Base-by-base conservation (phyloP, 1,140 invertebrate genomes). In the Ylistrum balloti region DNA sequence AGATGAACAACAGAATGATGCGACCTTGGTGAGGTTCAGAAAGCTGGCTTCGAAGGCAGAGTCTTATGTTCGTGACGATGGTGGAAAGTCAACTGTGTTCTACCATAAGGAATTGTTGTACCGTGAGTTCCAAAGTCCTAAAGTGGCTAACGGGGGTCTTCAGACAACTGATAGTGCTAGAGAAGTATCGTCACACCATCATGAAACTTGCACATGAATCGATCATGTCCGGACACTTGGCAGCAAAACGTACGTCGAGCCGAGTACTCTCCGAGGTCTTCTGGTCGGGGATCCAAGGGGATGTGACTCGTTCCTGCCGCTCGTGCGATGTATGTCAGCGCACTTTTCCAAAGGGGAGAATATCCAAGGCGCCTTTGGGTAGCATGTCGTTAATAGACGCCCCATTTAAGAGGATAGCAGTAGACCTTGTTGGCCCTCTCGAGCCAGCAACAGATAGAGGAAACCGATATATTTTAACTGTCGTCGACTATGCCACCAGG, bases 161-260 rank as follows among this genome's bases (percentile, higher is more conserved):
- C n/a, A n/a, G n/a, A 22, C 86, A 88, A 28, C 28, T 89, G 33
- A 48, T 91, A 28, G 88, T 89, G 33, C 86, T 88, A 32, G 33
- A 33, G 34, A 33, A 20, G 17, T 88, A 88, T 34, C 38, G 88
- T 56, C 7, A 20, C 22, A 88, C 11, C 11, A 90, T 94, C 13
- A 88, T 94, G 87, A 88, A 48, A 32, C 9, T 93, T 11, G 90
- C 90, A 33, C 93, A 93, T 90, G 92, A 94, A 9, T 48, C 86
- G 17, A 38, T 92, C 3, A 38, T 94, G 33, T 86, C 33, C 86
- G 93, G 92, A 33, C 91, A 92, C 86, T 89, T 92, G 32, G 90
- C 88, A 3, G 56, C 86, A 9, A 45, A 74, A 33, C 88, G 88
- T 33, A 93, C 92, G 1, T 45, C 20, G 17, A 88, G 89, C 35